Percentiles rank a stretch among this genome's conserved stretches.
Conservation (phyloP, 2,797 vertebrate species). For the Diplodus sargus region DNA sequence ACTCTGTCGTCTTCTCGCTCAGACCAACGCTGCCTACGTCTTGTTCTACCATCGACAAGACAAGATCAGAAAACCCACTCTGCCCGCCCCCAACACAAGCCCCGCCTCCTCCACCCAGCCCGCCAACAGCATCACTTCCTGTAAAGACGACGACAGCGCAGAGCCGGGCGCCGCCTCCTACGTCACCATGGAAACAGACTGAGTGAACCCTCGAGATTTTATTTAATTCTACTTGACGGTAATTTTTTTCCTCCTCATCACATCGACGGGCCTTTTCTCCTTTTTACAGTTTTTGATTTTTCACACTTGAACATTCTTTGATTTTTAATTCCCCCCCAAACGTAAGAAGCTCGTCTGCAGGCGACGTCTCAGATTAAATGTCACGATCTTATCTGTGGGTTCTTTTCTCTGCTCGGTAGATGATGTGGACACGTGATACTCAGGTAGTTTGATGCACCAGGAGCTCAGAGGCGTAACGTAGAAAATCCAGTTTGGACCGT, state of each 20-base stretch:
- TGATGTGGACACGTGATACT: neutral
- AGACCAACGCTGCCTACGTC: conserved; percentile 93
- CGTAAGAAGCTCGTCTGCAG: neutral
- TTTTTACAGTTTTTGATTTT: neutral
- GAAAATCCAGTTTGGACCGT: neutral
- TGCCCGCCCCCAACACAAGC: conserved; percentile 53
- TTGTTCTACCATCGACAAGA: conserved; percentile 93
- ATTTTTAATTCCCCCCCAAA: neutral
- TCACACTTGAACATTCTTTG: conserved; percentile 38
- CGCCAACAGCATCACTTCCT: conserved; percentile 65
- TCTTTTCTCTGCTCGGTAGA: neutral
- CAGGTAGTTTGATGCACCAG: conserved; percentile 10
- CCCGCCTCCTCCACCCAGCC: conserved; percentile 57
- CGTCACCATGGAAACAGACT: conserved; percentile 84
- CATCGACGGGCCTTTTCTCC: neutral
- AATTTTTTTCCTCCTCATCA: neutral
- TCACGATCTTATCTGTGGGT: neutral
- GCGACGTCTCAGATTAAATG: neutral
- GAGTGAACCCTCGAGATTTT: conserved; percentile 21
- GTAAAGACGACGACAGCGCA: conserved; percentile 40
- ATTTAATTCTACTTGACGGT: neutral
- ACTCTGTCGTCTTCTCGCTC: neutral
- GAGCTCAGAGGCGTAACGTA: neutral
- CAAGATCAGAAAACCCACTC: conserved; percentile 82
- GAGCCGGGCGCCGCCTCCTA: conserved; percentile 57